Percentiles rank a stretch among this genome's conserved stretches.
These are phyloP conservation scores for Nemotelus nigrinus DNA, from an alignment of 2,888 invertebrate species.

Conservation along the genomic window DNA sequence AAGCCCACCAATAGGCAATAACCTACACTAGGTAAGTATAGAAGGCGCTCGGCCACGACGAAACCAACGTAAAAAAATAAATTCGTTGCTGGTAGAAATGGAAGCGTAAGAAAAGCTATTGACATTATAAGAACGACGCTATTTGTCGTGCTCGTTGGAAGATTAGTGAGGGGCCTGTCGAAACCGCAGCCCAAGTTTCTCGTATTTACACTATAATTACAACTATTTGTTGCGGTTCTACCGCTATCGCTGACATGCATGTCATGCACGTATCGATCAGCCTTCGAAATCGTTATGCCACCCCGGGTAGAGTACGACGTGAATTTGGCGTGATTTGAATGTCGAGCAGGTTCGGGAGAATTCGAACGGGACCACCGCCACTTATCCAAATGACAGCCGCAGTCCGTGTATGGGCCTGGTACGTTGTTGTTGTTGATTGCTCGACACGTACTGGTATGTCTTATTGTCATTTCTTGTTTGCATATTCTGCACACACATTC, in stretches of 20 bases:
- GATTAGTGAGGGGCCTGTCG: conserved; percentile 38
- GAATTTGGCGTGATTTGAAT: conserved; percentile 16
- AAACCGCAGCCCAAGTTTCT: background rate
- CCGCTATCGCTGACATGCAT: conserved; percentile 62
- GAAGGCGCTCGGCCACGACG: conserved; percentile 94
- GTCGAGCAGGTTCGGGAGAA: conserved; percentile 51
- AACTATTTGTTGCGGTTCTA: conserved; percentile 64
- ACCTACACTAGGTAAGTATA: conserved; percentile 96
- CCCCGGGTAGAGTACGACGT: background rate
- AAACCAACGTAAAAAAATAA: conserved; percentile 98
- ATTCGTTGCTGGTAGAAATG: conserved; percentile 96
- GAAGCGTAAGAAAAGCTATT: conserved; percentile 83
- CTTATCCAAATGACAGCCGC: conserved; percentile 52
- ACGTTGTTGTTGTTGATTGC: conserved; percentile 71
- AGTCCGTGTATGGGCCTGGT: conserved; percentile 52
- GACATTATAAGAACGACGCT: conserved; percentile 68
- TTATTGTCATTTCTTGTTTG: conserved; percentile 72
- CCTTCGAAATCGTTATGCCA: background rate
- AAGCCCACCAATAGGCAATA: conserved; percentile 88
- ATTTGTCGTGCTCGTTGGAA: conserved; percentile 53
- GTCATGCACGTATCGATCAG: conserved; percentile 10
- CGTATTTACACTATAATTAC: conserved; percentile 61
- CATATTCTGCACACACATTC: conserved; percentile 73
- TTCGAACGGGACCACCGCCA: conserved; percentile 54
- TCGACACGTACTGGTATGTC: conserved; percentile 76